Conservation (phyloP, 1,140 invertebrate species). For the Hylaeus volcanicus region DNA sequence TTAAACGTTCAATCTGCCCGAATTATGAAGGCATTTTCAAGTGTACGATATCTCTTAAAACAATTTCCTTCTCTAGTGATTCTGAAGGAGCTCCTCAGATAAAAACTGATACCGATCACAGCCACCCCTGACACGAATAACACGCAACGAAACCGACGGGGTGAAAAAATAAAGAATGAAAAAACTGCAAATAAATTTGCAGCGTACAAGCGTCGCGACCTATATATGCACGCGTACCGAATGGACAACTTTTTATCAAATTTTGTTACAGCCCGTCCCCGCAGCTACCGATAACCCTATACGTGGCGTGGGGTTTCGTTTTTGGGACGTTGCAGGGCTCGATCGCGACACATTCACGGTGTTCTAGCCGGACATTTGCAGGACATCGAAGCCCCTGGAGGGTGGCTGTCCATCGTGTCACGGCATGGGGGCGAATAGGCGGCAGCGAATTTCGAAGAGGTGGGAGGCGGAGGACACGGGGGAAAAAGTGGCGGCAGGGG, state of each 20-base stretch:
- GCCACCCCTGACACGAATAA: too few relatives aligned
- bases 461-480: constrained; percentile 5
- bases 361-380: constrained; percentile 53
- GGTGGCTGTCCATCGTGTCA: constrained; percentile 65
- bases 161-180: too few relatives aligned
- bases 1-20: constrained; percentile 53
- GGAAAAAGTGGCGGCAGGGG: constrained; percentile 42
- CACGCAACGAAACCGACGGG: too few relatives aligned
- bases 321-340: constrained; percentile 41
- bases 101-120: too few relatives aligned
- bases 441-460: constrained; percentile 53
- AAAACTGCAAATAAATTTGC: constrained; percentile 19
- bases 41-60: too few relatives aligned
- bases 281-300: constrained; percentile 43
- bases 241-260: constrained; percentile 32
- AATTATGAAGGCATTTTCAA: too few relatives aligned
- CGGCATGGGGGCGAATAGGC: constrained; percentile 54
- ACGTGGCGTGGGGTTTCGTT: constrained; percentile 36
- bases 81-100: too few relatives aligned
- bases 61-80: too few relatives aligned
- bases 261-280: constrained; percentile 11
- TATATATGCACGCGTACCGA: neutral
- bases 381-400: constrained; percentile 63
- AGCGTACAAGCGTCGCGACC: constrained; percentile 17
- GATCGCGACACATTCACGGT: constrained; percentile 48